Percentiles rank a stretch among this genome's conserved stretches.
phyloP scores from a whole-genome alignment of 2,797 vertebrate genomes.

The Chelonia mydas region DNA sequence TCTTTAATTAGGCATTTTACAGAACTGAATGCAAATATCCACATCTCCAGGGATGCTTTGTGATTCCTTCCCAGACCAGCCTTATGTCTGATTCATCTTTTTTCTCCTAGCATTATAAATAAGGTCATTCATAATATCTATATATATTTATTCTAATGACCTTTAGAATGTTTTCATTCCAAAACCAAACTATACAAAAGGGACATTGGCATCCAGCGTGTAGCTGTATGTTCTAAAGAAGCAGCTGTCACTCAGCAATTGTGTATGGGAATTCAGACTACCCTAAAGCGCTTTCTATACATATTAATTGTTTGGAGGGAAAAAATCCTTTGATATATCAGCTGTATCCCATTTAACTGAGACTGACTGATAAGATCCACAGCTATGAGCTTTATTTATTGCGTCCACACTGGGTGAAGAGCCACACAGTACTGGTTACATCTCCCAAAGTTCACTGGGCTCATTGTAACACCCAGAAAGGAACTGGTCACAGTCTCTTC shows the following conservation, averaged over 20 bases:
- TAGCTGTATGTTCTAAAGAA: conserved; percentile 42
- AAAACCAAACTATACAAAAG: conserved; percentile 46
- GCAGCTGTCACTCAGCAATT: background rate
- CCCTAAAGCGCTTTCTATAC: conserved; percentile 46
- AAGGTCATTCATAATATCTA: conserved; percentile 61
- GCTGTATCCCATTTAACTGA: conserved; percentile 33
- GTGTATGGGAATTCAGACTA: conserved; percentile 2
- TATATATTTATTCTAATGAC: conserved; percentile 57
- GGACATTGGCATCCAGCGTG: conserved; percentile 14
- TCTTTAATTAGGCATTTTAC: conserved; percentile 74
- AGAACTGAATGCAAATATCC: conserved; percentile 65
- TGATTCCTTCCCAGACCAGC: conserved; percentile 51
- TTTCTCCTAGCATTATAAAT: conserved; percentile 48
- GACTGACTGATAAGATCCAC: background rate
- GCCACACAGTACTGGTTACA: background rate
- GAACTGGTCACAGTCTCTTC: background rate
- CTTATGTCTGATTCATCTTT: conserved; percentile 38
- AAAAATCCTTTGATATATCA: conserved; percentile 16
- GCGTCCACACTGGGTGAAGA: background rate
- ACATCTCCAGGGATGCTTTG: conserved; percentile 54
- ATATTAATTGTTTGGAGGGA: background rate
- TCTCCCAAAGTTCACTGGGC: background rate
- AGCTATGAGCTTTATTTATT: background rate
- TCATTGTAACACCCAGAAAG: background rate
- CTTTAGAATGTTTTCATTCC: conserved; percentile 10